Evolutionary conservation across 2,888 invertebrate genomes (phyloP), one percentile per base, ranked within the genome.

Genomic region (Morinoia aosen): DNA sequence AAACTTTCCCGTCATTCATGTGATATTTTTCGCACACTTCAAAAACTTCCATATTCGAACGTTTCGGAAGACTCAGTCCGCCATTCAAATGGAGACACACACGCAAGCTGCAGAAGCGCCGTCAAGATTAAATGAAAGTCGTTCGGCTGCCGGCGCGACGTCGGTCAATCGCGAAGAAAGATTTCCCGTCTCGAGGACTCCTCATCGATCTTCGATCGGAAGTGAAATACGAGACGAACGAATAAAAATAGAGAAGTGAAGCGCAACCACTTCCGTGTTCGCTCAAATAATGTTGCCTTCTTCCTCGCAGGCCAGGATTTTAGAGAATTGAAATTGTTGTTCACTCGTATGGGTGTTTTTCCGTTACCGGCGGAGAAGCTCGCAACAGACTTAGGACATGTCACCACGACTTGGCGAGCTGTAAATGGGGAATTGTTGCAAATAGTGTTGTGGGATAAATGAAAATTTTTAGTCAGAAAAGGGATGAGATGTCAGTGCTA

Each of bases 141-240:
- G 33, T 33, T 76, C 76, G 76, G 12, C 76, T 33, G 76, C 76
- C 76, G 76, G 10, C 76, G 76, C 76, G 76, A 76, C 76, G 76
- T 76, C 76, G 76, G 76, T 10, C 33, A 16, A 25, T 76, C 76
- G 76, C 76, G 76, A 76, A 76, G 76, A 76, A 76, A 76, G 76
- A 76, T 76, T 76, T 76, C 76, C 76, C 76, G 76, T 76, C 76
- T 76, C 25, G 76, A 76, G 76, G 76, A 76, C 25, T 76, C 19
- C 48, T 48, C 90, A 90, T 90, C 90, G 90, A 90, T 90, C 90
- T 90, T 90, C 90, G 90, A 39, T 90, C 90, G 90, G 90, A 90
- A 90, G 90, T 90, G 40, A 39, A 90, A 90, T 48, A 40, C 39
- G 90, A 90, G 25, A 16, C 90, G 90, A 90, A 48, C 76, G 48